Percentiles rank a stretch among this genome's conserved stretches.
Conservation (phyloP, 1,140 invertebrate species). For the Bemisia tabaci region DNA sequence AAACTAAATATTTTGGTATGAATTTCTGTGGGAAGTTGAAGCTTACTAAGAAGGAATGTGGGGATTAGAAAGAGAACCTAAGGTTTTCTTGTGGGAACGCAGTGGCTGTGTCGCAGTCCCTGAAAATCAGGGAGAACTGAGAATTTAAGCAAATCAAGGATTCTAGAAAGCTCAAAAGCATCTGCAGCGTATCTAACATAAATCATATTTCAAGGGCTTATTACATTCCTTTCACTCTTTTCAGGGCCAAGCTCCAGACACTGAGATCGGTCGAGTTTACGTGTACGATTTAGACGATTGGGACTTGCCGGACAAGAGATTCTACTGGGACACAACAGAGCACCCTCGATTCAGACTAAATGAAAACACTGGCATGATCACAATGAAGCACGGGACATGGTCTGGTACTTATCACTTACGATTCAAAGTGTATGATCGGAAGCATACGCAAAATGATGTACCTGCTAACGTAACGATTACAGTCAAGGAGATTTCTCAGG, state of each 20-base stretch:
- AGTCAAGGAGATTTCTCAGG: conserved; percentile 85
- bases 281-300: conserved; percentile 94
- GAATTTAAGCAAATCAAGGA: no score
- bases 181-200: no score
- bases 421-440: conserved; percentile 87
- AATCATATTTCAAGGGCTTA: no score
- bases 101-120: no score
- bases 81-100: no score
- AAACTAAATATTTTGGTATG: no score
- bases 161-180: no score
- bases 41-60: no score
- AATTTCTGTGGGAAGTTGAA: no score
- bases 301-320: conserved; percentile 94
- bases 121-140: no score
- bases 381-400: conserved; percentile 79
- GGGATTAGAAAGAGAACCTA: no score
- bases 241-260: conserved; percentile 78
- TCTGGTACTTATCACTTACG: conserved; percentile 73
- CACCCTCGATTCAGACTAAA: conserved; percentile 74
- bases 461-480: conserved; percentile 85
- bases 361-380: conserved; percentile 86
- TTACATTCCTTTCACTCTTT: conserved; percentile 21
- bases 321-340: conserved; percentile 76
- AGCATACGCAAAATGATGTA: conserved; percentile 82
- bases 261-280: conserved; percentile 87